Percentiles rank a stretch among this genome's conserved stretches.
These are phyloP conservation scores for Lepetodrilus schrolli DNA, from an alignment of 2,888 invertebrate species.

Conservation along the genomic window DNA sequence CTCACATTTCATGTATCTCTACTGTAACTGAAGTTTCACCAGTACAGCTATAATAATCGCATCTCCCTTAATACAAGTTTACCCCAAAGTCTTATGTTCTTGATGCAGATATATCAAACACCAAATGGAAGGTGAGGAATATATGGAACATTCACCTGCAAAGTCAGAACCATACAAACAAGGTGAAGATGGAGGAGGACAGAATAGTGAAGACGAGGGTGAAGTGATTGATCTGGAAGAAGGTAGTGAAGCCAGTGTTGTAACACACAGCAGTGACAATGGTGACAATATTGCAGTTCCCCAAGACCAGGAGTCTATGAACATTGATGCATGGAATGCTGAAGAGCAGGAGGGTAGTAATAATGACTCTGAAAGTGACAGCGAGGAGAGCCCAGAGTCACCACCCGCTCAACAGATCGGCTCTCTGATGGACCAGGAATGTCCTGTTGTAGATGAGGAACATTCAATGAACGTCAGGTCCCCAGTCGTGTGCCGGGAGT, in stretches of 20 bases:
- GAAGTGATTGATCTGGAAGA: slow-evolving; percentile 6
- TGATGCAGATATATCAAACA: neutral
- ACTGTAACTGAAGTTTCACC: too few relatives aligned
- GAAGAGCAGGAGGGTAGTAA: neutral
- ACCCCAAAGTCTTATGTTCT: neutral
- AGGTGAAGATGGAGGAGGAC: too few relatives aligned
- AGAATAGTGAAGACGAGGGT: too few relatives aligned
- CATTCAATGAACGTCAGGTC: neutral
- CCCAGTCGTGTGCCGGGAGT: neutral
- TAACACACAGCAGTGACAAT: neutral
- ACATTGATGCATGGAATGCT: neutral
- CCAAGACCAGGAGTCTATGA: neutral
- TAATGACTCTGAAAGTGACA: slow-evolving; percentile 3
- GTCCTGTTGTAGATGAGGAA: slow-evolving; percentile 9
- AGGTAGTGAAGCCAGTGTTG: neutral
- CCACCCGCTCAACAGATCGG: slow-evolving; percentile 5
- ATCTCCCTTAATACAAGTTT: too few relatives aligned
- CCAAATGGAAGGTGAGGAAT: slow-evolving; percentile 26
- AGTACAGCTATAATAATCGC: too few relatives aligned
- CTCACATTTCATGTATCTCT: too few relatives aligned
- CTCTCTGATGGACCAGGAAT: slow-evolving; percentile 3
- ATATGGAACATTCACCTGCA: neutral
- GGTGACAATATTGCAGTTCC: neutral
- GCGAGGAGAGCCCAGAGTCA: slow-evolving; percentile 11
- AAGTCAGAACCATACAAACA: neutral